Evolutionary conservation across 2,888 invertebrate genomes (phyloP).

Genomic region (Cataglyphis albicans): DNA sequence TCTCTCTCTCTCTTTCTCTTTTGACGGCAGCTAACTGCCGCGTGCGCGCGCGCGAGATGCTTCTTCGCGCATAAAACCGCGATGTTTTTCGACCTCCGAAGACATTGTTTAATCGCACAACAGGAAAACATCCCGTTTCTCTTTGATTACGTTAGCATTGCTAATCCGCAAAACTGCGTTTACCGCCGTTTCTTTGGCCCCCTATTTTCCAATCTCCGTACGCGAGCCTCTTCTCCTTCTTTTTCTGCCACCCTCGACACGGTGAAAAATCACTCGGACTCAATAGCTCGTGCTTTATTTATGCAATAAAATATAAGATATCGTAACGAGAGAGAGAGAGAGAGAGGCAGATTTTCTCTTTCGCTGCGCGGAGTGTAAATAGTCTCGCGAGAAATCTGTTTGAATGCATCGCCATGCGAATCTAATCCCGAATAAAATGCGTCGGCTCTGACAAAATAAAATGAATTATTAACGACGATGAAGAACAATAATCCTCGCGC

Average conservation of each 20-base stretch:
- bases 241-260: neutral
- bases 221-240: neutral
- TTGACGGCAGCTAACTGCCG: conserved; percentile 35
- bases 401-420: conserved; percentile 33
- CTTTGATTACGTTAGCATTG: conserved; percentile 55
- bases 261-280: conserved; percentile 35
- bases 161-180: conserved; percentile 53
- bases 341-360: conserved; percentile 22
- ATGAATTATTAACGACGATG: conserved; percentile 45
- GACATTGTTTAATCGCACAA: conserved; percentile 44
- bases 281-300: conserved; percentile 48
- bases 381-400: conserved; percentile 42
- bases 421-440: conserved; percentile 43
- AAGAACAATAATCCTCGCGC: conserved; percentile 27
- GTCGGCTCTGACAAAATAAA: conserved; percentile 18
- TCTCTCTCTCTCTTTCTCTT: neutral
- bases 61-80: conserved; percentile 31
- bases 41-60: neutral
- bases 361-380: conserved; percentile 15
- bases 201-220: neutral
- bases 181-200: conserved; percentile 2
- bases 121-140: conserved; percentile 37
- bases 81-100: conserved; percentile 35
- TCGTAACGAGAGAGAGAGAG: conserved; percentile 24
- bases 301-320: conserved; percentile 37